Base-by-base conservation (phyloP, 1,140 invertebrate genomes). In the Atta cephalotes region DNA sequence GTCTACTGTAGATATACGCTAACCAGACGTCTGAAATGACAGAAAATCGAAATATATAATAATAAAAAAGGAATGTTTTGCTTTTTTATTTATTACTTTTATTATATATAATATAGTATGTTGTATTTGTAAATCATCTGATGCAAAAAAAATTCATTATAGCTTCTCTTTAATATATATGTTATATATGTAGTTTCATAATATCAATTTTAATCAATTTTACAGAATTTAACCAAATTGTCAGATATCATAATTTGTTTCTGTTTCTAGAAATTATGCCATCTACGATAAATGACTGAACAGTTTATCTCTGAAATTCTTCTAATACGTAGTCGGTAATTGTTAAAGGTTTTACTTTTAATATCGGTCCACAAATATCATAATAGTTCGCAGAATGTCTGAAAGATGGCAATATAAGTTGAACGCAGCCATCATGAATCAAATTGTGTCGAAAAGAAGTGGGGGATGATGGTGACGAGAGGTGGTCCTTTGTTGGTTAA, bases 351-450 rank as follows among this genome's bases (percentile, higher is more conserved):
- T 51, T 7, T 2, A 60, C 21, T 28, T 49, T 45, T 49, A 45
- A 31, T 74, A 62, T 28, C 53, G 31, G 53, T 58, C 3, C n/a
- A 72, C 53, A 72, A 71, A 28, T 49, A 6, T 62, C 18, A 60
- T 5, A 49, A 72, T 45, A 53, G 63, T 82, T 81, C 25, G 7
- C 9, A 10, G 56, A 74, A 35, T 80, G 85, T 51, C 0, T 14
- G 2, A 10, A 39, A 92, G 93, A 91, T 93, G 92, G 91, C 86
- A 82, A 21, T 2, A 14, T n/a, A 14, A 18, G 91, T 68, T 87
- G 10, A 9, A 35, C 51, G 89, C 92, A 91, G 92, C 93, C 93
- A 93, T 93, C 92, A 92, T 93, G 92, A 92, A 93, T 93, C 92
- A 90, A 91, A 89, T 89, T 74, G 82, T 87, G 88, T 86, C 85